These are phyloP conservation scores for Mylabris phalerata DNA, from an alignment of 1,140 invertebrate genomes.

Conservation along the genomic window DNA sequence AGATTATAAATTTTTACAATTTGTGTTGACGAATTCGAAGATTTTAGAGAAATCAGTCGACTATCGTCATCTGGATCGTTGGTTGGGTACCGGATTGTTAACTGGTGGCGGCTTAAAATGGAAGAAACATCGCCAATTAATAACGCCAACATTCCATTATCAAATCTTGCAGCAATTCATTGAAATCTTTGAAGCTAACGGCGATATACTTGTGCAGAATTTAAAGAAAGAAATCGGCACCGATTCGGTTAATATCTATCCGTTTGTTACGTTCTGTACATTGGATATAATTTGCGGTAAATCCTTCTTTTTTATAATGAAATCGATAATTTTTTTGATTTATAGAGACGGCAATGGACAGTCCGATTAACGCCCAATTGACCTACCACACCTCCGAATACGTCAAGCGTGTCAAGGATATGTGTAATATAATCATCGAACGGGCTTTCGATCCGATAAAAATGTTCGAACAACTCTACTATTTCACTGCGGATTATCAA, in stretches of 20 bases:
- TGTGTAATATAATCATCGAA: background rate
- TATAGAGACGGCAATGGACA: slow-evolving; percentile 4
- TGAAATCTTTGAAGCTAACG: slow-evolving; percentile 4
- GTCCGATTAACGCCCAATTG: slow-evolving; percentile 1
- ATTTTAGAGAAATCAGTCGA: slow-evolving; percentile 3
- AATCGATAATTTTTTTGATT: background rate
- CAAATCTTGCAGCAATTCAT: slow-evolving; percentile 4
- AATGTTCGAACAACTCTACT: slow-evolving; percentile 2
- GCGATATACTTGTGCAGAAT: background rate
- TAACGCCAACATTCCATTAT: slow-evolving; percentile 8
- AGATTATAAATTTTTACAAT: slow-evolving; percentile 3
- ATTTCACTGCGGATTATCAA: slow-evolving; percentile 6
- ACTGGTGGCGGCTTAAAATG: slow-evolving; percentile 4
- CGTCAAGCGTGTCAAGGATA: slow-evolving; percentile 8
- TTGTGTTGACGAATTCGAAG: background rate
- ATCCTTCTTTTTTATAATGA: background rate
- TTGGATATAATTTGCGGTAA: slow-evolving; percentile 11
- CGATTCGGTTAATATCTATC: slow-evolving; percentile 1
- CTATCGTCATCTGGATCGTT: background rate
- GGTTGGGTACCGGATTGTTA: slow-evolving; percentile 7
- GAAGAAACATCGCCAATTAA: slow-evolving; percentile 4
- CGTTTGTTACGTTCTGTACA: slow-evolving; percentile 1
- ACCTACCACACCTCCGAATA: slow-evolving; percentile 4
- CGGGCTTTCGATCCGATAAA: slow-evolving; percentile 2
- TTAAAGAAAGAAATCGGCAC: background rate